Conservation (phyloP, 2,113 vertebrate genomes). For the Callocephalon fimbriatum region DNA sequence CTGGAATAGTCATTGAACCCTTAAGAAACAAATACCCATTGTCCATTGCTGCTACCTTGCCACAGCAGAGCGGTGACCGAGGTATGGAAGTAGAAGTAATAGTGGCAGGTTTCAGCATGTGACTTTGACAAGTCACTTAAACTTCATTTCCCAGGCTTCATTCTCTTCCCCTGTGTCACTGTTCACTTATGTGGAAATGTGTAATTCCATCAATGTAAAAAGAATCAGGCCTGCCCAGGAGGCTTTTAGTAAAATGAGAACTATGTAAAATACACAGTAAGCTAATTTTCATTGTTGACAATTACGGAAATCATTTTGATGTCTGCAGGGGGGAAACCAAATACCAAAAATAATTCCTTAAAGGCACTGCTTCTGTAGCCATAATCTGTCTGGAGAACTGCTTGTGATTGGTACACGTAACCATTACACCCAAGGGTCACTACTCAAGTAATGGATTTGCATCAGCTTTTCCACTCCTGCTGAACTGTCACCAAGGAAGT, state of each 20-base stretch:
- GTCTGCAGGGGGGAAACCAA: rapidly evolving
- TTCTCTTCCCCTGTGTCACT: background rate
- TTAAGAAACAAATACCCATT: background rate
- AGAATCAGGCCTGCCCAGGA: background rate
- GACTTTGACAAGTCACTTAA: background rate
- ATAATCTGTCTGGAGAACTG: background rate
- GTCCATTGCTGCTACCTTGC: background rate
- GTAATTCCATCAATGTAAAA: background rate
- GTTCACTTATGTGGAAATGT: background rate
- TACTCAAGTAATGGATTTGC: rapidly evolving
- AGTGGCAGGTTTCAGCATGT: background rate
- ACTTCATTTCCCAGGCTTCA: background rate
- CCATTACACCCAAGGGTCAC: background rate
- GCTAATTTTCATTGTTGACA: background rate
- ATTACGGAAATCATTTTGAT: background rate
- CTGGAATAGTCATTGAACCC: background rate
- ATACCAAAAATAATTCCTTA: background rate
- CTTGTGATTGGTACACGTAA: rapidly evolving
- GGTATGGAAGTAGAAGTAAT: background rate
- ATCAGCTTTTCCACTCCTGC: background rate
- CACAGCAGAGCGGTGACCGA: background rate
- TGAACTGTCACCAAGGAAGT: background rate
- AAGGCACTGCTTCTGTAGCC: background rate
- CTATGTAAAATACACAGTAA: background rate
- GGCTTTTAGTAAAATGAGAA: background rate